These are phyloP conservation scores for Caradrina kadenii DNA, from an alignment of 2,888 invertebrate species.

Conservation along the genomic window DNA sequence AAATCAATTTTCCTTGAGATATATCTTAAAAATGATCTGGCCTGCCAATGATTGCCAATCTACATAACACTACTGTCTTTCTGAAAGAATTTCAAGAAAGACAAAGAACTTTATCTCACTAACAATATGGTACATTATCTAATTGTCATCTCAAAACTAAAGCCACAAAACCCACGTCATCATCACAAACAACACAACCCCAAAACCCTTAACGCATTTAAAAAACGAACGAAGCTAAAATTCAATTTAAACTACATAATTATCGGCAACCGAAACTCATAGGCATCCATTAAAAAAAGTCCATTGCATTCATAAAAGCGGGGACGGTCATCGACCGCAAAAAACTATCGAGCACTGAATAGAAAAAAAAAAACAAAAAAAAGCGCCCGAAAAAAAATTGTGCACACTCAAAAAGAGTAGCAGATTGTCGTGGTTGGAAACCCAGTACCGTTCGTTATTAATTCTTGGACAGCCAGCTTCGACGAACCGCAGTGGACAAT, in stretches of 20 bases:
- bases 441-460: slow-evolving; percentile 83
- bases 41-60: too few relatives aligned
- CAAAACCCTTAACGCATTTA: neutral
- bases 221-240: slow-evolving; percentile 14
- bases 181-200: neutral
- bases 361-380: slow-evolving; percentile 80
- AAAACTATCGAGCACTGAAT: slow-evolving; percentile 87
- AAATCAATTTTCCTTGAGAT: too few relatives aligned
- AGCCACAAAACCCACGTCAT: neutral
- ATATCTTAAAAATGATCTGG: too few relatives aligned
- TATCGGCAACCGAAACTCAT: slow-evolving; percentile 54
- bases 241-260: slow-evolving; percentile 45
- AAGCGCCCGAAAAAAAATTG: slow-evolving; percentile 68
- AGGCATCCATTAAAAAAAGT: slow-evolving; percentile 73
- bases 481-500: slow-evolving; percentile 84
- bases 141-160: neutral
- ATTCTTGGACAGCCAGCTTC: slow-evolving; percentile 85
- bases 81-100: too few relatives aligned
- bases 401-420: slow-evolving; percentile 83
- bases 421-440: slow-evolving; percentile 86
- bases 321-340: slow-evolving; percentile 84
- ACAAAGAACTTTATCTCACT: too few relatives aligned
- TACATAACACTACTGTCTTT: too few relatives aligned
- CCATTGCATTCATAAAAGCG: slow-evolving; percentile 76
- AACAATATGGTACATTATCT: neutral